Percentiles rank a stretch among this genome's conserved stretches.
These are phyloP conservation scores for Rhyacophila evoluta DNA, from an alignment of 2,888 invertebrate genomes.

Conservation along the genomic window DNA sequence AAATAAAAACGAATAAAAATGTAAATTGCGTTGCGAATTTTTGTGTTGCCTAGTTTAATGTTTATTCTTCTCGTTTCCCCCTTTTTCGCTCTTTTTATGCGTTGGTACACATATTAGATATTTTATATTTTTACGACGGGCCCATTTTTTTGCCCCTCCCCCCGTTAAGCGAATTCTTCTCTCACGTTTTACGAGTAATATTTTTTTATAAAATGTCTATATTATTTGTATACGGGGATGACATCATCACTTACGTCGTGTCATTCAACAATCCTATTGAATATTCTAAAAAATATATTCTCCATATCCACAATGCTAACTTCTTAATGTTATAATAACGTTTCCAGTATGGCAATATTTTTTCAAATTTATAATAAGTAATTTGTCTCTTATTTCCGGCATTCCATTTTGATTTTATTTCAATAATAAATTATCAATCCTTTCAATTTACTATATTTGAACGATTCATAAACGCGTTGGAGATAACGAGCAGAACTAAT, in stretches of 20 bases:
- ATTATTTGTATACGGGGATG: not conserved
- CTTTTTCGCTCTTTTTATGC: constrained; percentile 52
- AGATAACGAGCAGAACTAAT: too few relatives aligned
- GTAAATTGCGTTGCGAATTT: constrained; percentile 55
- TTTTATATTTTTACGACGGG: constrained; percentile 54
- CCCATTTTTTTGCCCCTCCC: constrained; percentile 47
- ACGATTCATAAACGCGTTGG: too few relatives aligned
- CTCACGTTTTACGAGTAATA: constrained; percentile 52
- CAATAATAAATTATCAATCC: too few relatives aligned
- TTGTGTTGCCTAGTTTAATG: constrained; percentile 56
- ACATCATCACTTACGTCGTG: not conserved
- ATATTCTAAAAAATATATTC: not conserved
- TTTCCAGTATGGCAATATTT: too few relatives aligned
- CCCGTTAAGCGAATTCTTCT: constrained; percentile 47
- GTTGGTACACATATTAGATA: constrained; percentile 53
- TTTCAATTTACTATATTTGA: too few relatives aligned
- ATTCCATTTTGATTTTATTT: too few relatives aligned
- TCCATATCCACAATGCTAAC: too few relatives aligned
- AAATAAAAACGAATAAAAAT: constrained; percentile 56
- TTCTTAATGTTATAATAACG: too few relatives aligned
- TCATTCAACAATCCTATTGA: not conserved
- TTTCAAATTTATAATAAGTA: too few relatives aligned
- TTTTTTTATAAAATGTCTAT: constrained; percentile 52
- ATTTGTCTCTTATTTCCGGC: too few relatives aligned
- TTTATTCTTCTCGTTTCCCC: constrained; percentile 51